Evolutionary conservation across 2,888 invertebrate species (phyloP), one percentile per base, ranked within the genome.

Genomic region (Salpingus planirostris): DNA sequence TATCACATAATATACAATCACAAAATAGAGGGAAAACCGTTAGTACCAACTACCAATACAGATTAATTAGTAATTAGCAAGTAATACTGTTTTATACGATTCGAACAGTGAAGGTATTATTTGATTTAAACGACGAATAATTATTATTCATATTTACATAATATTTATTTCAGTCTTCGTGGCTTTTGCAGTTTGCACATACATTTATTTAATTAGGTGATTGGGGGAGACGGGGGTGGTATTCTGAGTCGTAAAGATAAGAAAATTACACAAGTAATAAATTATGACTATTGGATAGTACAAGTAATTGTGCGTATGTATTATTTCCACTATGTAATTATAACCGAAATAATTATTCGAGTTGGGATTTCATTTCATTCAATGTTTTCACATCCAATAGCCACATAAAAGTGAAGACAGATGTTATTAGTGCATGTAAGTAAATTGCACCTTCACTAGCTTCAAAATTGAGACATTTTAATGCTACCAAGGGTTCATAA

Each of bases 161-260:
- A n/a, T 10, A 30, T 13, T 28, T n/a, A 27, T 31, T 31, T 38
- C 52, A 52, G 50, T 52, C 50, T 52, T 52, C 47, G 42, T 32
- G 44, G 40, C 45, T 43, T 46, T 30, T 33, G 41, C 38, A 44
- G 41, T 34, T 14, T 40, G 33, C 33, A 32, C 29, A 42, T 18
- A 21, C 15, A 21, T 28, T n/a, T n/a, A n/a, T n/a, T n/a, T n/a
- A n/a, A n/a, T n/a, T n/a, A n/a, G n/a, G n/a, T 21, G 24, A 24
- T 24, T 24, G 24, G 6, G n/a, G 24, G n/a, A 24, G 11, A n/a
- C n/a, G n/a, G n/a, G n/a, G n/a, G n/a, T n/a, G n/a, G n/a, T n/a
- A n/a, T n/a, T n/a, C n/a, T n/a, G n/a, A n/a, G 6, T 6, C 21
- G 29, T 21, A 11, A 11, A n/a, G 3, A 11, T 10, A 10, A 11